Percentiles rank a stretch among this genome's conserved stretches.
These are phyloP conservation scores for Drosophila nigrodunni DNA, from an alignment of 1,140 invertebrate species.

Conservation along the genomic window DNA sequence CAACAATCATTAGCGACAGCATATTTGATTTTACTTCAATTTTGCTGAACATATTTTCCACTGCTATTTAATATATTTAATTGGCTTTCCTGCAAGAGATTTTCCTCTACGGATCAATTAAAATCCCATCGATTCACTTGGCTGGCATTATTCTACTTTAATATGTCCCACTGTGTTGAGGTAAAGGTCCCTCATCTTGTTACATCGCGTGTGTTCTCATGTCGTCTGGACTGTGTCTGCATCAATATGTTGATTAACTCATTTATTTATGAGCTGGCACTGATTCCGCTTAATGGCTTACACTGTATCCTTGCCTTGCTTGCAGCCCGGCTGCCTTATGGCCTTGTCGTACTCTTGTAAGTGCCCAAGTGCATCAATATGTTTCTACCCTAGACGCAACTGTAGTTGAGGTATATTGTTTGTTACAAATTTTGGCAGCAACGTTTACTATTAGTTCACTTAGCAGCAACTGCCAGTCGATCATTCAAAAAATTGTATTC, in stretches of 20 bases:
- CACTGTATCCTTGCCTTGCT: slow-evolving; percentile 27
- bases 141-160: slow-evolving; percentile 15
- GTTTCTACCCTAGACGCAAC: slow-evolving; percentile 23
- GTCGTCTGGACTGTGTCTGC: slow-evolving; percentile 49
- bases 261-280: slow-evolving; percentile 77
- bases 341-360: slow-evolving; percentile 18
- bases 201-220: slow-evolving; percentile 1
- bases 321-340: slow-evolving; percentile 13
- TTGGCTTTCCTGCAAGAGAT: slow-evolving; percentile 5
- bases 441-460: neutral
- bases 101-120: slow-evolving; percentile 39
- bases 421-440: neutral
- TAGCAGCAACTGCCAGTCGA: slow-evolving; percentile 2
- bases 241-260: slow-evolving; percentile 81
- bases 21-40: neutral
- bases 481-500: neutral
- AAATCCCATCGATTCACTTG: slow-evolving; percentile 15
- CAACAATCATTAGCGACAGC: slow-evolving; percentile 67
- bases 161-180: slow-evolving; percentile 38
- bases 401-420: neutral
- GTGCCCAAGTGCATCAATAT: slow-evolving; percentile 59
- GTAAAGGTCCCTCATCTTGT: slow-evolving; percentile 9
- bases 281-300: slow-evolving; percentile 79
- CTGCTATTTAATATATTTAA: slow-evolving; percentile 7
- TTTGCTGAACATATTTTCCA: neutral